Evolutionary conservation across 1,140 invertebrate genomes (phyloP).

Genomic region (Drosophila sulfurigaster): DNA sequence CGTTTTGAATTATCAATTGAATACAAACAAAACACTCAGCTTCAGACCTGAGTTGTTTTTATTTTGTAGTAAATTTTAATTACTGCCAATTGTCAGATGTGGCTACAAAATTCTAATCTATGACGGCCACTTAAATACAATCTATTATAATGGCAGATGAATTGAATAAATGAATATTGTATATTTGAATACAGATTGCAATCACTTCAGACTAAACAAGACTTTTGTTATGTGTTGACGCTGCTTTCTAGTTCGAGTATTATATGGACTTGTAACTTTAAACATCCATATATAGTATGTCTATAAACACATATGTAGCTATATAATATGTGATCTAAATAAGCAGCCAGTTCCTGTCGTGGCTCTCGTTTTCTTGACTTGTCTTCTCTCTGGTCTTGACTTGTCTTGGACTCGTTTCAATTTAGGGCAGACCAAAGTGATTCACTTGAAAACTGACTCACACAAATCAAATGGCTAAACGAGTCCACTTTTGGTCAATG

Average conservation of each 20-base stretch:
- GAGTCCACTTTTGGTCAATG: conserved; percentile 52
- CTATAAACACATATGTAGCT: neutral
- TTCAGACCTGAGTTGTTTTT: neutral
- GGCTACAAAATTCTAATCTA: conserved; percentile 35
- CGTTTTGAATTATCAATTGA: conserved; percentile 9
- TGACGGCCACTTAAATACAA: conserved; percentile 54
- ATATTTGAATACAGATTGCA: conserved; percentile 43
- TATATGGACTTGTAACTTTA: conserved; percentile 10
- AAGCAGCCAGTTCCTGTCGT: conserved; percentile 49
- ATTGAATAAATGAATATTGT: conserved; percentile 64
- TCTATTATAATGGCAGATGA: conserved; percentile 38
- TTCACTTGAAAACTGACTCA: conserved; percentile 46
- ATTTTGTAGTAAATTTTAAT: conserved; percentile 45
- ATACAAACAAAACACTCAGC: conserved; percentile 32
- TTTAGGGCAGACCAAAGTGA: conserved; percentile 65
- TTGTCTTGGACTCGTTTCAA: conserved; percentile 56
- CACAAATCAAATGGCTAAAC: conserved; percentile 53
- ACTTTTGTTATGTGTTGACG: conserved; percentile 18
- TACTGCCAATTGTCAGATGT: conserved; percentile 36
- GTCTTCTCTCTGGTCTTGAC: conserved; percentile 14
- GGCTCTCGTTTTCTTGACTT: conserved; percentile 30
- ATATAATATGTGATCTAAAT: conserved; percentile 32
- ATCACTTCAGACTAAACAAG: conserved; percentile 44
- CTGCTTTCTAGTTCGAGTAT: conserved; percentile 34
- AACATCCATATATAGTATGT: conserved; percentile 3